Evolutionary conservation across 2,888 invertebrate species (phyloP), one percentile per base, ranked within the genome.

Genomic region (Troilus luridus): DNA sequence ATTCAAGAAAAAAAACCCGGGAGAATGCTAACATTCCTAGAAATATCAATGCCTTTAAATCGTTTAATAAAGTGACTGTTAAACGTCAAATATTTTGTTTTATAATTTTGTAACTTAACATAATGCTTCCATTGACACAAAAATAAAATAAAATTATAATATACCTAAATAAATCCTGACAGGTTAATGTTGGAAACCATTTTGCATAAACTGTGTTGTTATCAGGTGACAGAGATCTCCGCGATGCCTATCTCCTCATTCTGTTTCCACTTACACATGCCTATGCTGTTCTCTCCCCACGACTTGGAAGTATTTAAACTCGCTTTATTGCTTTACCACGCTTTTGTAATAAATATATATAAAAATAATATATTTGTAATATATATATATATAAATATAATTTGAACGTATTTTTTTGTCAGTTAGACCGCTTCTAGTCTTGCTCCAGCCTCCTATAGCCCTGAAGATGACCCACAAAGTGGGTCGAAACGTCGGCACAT

Each of bases 171-270:
- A 56, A 81, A 81, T 24, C 81, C 19, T 54, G 81, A 54, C 81
- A 81, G 19, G 77, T 8, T 41, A 81, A 81, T 19, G 19, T 2
- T 54, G 14, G 14, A 10, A 81, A 81, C 21, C 54, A 56, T 81
- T 81, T 81, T 81, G 77, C 41, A 41, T 77, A 77, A 77, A 41
- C 17, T 77, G 17, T 17, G 7, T 41, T 10, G 81, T 54, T 81
- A 81, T 81, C 81, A 81, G 81, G 81, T 81, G 81, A 19, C 14
- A 41, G 21, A 19, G 81, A 81, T 81, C 81, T 81, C 21, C 12
- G 67, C 0, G 67, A 67, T 67, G 24, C 24, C 11, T 10, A 67
- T 67, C 67, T 67, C 24, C 67, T 67, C 67, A 67, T 67, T 67
- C 67, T 24, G 67, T 14, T 24, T 67, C 0, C 19, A 67, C 24